Evolutionary conservation across 2,797 vertebrate species (phyloP), one percentile per base, ranked within the genome.

Genomic region (Chiloscyllium punctatum): DNA sequence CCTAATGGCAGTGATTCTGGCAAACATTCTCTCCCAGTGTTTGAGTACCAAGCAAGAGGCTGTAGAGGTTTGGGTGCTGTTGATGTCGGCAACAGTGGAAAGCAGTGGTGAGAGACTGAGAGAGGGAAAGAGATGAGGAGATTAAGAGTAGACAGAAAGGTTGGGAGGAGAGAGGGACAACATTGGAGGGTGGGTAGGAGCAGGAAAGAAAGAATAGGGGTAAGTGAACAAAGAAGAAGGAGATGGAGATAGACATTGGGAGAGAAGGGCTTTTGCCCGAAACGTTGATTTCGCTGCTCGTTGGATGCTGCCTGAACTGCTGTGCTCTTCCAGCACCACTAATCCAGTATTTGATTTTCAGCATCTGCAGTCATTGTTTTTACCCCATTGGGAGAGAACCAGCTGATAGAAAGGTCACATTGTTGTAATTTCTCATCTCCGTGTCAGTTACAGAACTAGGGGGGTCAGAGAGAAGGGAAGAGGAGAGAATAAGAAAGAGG

Each of bases 1-100:
- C 90, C 90, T 68, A 92, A 92, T 68, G 62, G 90, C 62, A 92
- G 90, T 0, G 62, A 69, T 92, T 92, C 90, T 69, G 62, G 62
- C 68, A 84, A 92, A 92, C n/a, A 7, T 66, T 69, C 62, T 42
- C 7, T 69, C 57, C 7, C 1, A n/a, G 30, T 90, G 87, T n/a
- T 66, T 84, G 42, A 13, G 33, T 84, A 18, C 82, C 18, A 7
- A 23, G 57, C 48, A 62, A 42, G 66, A 23, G 62, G n/a, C 90
- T 66, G 25, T 4, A 25, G 16, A 68, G 18, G 18, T 42, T 23
- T 13, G 1, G 8, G 37, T 42, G 6, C 21, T 4, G n/a, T 23
- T 42, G 42, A 23, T 84, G 6, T 48, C 23, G 5, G 42, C 2
- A n/a, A n/a, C 16, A 37, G 33, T 8, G 18, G 53, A 62, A 42